Conservation (phyloP, 2,888 invertebrate genomes). For the Zaprionus obscuricornis region DNA sequence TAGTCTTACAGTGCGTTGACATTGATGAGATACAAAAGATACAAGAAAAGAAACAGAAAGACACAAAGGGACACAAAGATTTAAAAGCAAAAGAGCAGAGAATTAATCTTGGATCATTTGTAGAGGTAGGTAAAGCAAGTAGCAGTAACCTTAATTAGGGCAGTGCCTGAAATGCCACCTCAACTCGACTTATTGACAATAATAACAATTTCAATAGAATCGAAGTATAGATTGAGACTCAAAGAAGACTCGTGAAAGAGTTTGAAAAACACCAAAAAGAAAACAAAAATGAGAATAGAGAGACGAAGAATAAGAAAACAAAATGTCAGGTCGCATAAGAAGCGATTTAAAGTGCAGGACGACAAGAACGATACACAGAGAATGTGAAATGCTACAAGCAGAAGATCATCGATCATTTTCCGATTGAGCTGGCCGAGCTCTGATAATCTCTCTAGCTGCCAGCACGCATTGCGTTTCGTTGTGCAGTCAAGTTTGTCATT, state of each 20-base stretch:
- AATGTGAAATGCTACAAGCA: conserved; percentile 9
- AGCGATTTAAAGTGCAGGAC: conserved; percentile 44
- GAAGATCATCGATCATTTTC: conserved; percentile 75
- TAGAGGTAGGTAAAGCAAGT: conserved; percentile 5
- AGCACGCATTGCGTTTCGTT: conserved; percentile 44
- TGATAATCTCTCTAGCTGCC: conserved; percentile 59
- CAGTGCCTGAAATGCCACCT: conserved; percentile 47
- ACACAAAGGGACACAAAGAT: neutral
- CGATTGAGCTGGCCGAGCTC: conserved; percentile 62
- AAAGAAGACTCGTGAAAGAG: too few relatives aligned
- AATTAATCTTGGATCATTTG: too few relatives aligned
- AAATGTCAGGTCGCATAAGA: conserved; percentile 33
- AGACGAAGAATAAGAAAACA: too few relatives aligned
- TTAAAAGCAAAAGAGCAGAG: too few relatives aligned
- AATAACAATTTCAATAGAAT: conserved; percentile 42
- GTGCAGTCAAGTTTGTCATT: conserved; percentile 70
- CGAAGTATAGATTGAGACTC: too few relatives aligned
- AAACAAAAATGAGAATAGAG: too few relatives aligned
- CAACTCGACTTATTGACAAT: conserved; percentile 13
- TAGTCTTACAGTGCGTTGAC: conserved; percentile 8
- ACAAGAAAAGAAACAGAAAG: conserved; percentile 1
- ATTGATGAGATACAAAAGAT: conserved; percentile 17
- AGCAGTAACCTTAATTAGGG: conserved; percentile 54
- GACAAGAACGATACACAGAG: neutral
- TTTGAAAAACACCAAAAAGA: too few relatives aligned